phyloP scores from a whole-genome alignment of 2,113 vertebrate species.

The Bubo scandiacus region DNA sequence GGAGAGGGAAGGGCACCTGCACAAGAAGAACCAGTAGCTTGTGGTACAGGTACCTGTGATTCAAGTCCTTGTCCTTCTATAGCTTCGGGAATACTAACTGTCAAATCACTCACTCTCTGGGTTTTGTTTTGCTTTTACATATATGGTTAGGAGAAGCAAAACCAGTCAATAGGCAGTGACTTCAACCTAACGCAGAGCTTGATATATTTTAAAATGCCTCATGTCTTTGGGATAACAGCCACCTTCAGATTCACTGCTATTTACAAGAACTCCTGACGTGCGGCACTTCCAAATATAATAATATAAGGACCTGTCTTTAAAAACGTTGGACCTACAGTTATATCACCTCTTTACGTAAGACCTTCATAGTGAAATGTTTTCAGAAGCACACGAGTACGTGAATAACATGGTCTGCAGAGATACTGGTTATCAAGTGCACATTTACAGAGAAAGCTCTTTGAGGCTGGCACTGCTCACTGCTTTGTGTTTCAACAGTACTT shows the following conservation, averaged over 20 bases:
- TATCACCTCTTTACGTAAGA: background rate
- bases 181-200: background rate
- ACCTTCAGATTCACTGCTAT: background rate
- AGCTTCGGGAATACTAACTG: background rate
- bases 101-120: background rate
- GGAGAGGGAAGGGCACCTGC: background rate
- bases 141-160: background rate
- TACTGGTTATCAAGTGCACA: background rate
- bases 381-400: background rate
- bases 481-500: background rate
- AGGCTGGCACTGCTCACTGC: background rate
- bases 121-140: background rate
- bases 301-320: background rate
- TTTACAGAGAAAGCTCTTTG: background rate
- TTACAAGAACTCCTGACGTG: background rate
- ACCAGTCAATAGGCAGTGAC: fast-evolving
- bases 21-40: background rate
- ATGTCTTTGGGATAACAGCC: background rate
- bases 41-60: background rate
- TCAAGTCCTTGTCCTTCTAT: background rate
- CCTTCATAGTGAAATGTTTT: background rate
- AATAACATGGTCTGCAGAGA: background rate
- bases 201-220: background rate
- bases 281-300: background rate
- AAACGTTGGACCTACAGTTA: background rate